Percentiles rank a stretch among this genome's conserved stretches.
These are phyloP conservation scores for Drosophila willistoni DNA, from an alignment of 1,140 invertebrate species.

Conservation along the genomic window DNA sequence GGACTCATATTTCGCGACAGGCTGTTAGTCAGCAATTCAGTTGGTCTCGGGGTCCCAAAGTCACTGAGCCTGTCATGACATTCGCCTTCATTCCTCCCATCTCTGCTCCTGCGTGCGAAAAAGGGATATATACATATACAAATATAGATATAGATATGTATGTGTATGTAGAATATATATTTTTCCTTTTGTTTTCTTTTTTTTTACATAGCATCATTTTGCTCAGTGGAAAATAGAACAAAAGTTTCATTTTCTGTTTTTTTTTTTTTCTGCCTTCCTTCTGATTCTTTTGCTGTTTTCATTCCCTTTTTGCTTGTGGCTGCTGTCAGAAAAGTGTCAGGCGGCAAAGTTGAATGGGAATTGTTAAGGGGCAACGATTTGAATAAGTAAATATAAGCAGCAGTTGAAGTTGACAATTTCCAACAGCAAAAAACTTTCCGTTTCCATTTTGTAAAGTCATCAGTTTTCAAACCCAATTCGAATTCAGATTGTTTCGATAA, in stretches of 20 bases:
- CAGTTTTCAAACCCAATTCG: neutral
- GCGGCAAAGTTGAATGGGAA: conserved; percentile 75
- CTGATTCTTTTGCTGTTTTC: conserved; percentile 39
- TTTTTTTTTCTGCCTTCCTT: conserved; percentile 62
- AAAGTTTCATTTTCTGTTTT: conserved; percentile 76
- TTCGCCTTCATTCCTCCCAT: conserved; percentile 57
- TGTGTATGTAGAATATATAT: neutral
- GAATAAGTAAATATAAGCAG: conserved; percentile 75
- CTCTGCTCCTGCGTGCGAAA: conserved; percentile 13
- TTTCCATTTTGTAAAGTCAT: conserved; percentile 1
- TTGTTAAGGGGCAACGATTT: conserved; percentile 61
- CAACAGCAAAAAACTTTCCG: conserved; percentile 20
- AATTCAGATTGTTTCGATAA: conserved; percentile 52
- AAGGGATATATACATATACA: conserved; percentile 46
- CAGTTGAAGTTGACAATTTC: conserved; percentile 70
- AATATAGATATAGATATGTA: conserved; percentile 7
- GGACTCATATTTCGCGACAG: conserved; percentile 82
- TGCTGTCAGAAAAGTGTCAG: conserved; percentile 82
- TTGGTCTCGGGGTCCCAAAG: conserved; percentile 66
- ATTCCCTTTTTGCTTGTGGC: conserved; percentile 32
- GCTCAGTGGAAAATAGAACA: conserved; percentile 74
- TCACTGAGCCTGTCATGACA: conserved; percentile 81
- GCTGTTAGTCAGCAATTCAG: conserved; percentile 81
- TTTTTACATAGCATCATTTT: conserved; percentile 67
- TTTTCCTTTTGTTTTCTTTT: conserved; percentile 62